These are phyloP conservation scores for Aleiodes sp. DNA, from an alignment of 1,140 invertebrate genomes.

Conservation along the genomic window DNA sequence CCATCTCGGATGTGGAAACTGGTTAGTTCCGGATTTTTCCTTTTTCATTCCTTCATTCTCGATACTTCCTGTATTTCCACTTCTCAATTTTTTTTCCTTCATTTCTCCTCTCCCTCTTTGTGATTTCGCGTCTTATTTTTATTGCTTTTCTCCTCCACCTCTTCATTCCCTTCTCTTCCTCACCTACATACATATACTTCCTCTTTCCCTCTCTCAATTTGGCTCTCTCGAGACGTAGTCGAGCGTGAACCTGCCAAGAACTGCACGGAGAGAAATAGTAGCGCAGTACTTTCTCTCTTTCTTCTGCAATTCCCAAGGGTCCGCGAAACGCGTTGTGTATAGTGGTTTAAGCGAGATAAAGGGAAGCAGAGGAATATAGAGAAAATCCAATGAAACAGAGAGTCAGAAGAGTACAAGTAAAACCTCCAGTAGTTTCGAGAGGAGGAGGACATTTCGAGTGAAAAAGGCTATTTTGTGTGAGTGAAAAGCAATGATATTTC, in stretches of 20 bases:
- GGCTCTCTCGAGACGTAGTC: constrained; percentile 27
- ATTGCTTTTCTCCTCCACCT: neutral
- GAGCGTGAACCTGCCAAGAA: constrained; percentile 30
- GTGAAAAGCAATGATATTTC: constrained; percentile 16
- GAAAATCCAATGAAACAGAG: constrained; percentile 51
- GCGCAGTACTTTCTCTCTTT: constrained; percentile 39
- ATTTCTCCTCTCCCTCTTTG: neutral
- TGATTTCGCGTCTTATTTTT: neutral
- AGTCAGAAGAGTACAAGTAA: constrained; percentile 34
- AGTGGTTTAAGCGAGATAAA: constrained; percentile 48
- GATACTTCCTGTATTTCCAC: constrained; percentile 24
- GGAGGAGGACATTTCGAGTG: constrained; percentile 4
- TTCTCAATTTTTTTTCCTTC: constrained; percentile 17
- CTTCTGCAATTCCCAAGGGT: constrained; percentile 37
- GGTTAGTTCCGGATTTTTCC: constrained; percentile 6
- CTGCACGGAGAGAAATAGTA: neutral
- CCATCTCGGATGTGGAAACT: constrained; percentile 19
- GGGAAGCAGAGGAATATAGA: constrained; percentile 44
- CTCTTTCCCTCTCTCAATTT: neutral
- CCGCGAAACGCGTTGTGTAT: constrained; percentile 28
- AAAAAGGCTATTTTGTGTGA: neutral
- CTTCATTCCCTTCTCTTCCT: neutral
- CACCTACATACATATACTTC: no score
- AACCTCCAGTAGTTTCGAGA: no score
- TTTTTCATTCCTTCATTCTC: constrained; percentile 2